These are phyloP conservation scores for Netelia fuscicornis DNA, from an alignment of 2,888 invertebrate genomes.

Conservation along the genomic window DNA sequence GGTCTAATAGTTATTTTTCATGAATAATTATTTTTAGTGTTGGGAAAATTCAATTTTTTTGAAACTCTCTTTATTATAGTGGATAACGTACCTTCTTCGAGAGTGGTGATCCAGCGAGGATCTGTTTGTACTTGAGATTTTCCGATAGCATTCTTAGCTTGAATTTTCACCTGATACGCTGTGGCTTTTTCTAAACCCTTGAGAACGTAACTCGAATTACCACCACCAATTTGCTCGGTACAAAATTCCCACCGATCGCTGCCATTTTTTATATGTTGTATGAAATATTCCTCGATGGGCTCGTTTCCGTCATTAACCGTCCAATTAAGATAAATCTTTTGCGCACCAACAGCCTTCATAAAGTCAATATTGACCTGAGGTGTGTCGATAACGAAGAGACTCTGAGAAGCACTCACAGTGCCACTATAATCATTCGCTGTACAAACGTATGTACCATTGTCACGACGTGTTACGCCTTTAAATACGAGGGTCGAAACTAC, in stretches of 20 bases:
- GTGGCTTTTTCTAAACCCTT: constrained; percentile 88
- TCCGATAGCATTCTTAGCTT: constrained; percentile 89
- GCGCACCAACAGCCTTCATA: constrained; percentile 91
- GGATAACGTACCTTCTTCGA: constrained; percentile 85
- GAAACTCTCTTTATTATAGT: neutral
- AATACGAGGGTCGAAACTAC: constrained; percentile 87
- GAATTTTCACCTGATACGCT: constrained; percentile 89
- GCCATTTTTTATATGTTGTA: constrained; percentile 86
- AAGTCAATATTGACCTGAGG: constrained; percentile 91
- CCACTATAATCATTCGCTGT: constrained; percentile 83
- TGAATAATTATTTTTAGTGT: neutral
- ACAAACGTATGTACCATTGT: constrained; percentile 89
- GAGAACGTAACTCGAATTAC: constrained; percentile 90
- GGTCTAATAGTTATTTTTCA: constrained; percentile 85
- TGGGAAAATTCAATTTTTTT: neutral
- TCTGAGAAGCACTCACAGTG: constrained; percentile 85
- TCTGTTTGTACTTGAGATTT: constrained; percentile 86
- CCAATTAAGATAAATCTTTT: constrained; percentile 93
- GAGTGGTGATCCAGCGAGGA: constrained; percentile 87
- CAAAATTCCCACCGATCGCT: constrained; percentile 87
- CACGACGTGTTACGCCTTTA: constrained; percentile 87
- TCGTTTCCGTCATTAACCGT: constrained; percentile 92
- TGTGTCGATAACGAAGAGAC: constrained; percentile 88
- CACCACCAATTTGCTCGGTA: constrained; percentile 87
- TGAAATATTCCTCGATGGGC: constrained; percentile 87